A percentile compares a stretch with the other conserved stretches of the same genome.
Evolutionary conservation across 2,113 vertebrate species (phyloP).

Genomic region (Passer domesticus): DNA sequence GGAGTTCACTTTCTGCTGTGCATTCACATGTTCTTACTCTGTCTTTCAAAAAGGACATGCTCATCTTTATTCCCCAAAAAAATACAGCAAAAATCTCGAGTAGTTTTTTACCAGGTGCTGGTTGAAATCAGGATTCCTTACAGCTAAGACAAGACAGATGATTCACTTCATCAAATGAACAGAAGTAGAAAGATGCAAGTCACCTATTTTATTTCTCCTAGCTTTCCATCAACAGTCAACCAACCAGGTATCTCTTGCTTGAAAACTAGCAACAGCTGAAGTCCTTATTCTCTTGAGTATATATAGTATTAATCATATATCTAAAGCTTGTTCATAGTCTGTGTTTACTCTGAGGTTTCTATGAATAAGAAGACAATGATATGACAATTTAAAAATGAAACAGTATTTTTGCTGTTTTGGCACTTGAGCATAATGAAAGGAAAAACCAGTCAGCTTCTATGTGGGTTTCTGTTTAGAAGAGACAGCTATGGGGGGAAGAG

Average conservation of each 20-base stretch:
- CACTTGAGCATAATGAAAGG: background rate
- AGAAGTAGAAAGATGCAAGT: slow-evolving; percentile 7
- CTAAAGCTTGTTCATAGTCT: background rate
- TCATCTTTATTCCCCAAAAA: background rate
- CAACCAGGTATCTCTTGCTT: background rate
- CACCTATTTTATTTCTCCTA: background rate
- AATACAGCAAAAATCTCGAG: background rate
- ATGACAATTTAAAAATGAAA: background rate
- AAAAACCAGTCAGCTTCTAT: background rate
- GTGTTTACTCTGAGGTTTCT: background rate
- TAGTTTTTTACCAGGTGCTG: background rate
- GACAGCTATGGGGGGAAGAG: background rate
- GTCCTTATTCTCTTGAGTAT: background rate
- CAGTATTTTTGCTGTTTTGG: background rate
- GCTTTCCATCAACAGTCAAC: background rate
- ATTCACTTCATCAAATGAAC: background rate
- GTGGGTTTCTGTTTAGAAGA: background rate
- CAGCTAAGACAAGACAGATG: background rate
- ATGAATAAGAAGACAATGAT: background rate
- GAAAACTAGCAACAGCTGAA: background rate
- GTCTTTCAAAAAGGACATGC: background rate
- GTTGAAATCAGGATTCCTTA: background rate
- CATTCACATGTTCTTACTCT: background rate
- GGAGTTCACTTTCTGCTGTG: background rate
- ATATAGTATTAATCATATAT: background rate